Evolutionary conservation across 2,113 vertebrate genomes (phyloP), one percentile per base, ranked within the genome.

Genomic region (Pachyramphus minor): DNA sequence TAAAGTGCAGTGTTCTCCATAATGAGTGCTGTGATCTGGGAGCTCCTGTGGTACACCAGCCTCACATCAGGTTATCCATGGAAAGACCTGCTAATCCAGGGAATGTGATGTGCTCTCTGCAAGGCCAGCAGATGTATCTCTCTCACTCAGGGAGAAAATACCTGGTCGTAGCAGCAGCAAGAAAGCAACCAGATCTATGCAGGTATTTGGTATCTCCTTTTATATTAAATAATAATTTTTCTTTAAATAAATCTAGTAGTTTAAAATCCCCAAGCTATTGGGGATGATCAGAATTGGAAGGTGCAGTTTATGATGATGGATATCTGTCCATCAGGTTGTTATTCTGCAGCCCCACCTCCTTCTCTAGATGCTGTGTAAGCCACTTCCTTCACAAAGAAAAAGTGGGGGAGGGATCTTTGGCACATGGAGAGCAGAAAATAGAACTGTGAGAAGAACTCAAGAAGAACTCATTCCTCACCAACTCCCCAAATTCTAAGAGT

Each of bases 41-140:
- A 39, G 52, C 44, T 87, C 91, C 93, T 66, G 17, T 2, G 75
- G 87, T 95, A 96, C 66, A 2, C 66, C 42, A 67, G 62, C 56
- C 77, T 63, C 86, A 64, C 2, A 14, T 75, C 84, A 77, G 72
- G 56, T 82, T 94, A 89, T 86, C 93, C 80, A 68, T 3, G 8
- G 84, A 84, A 89, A 96, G 90, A 92, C 64, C 90, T 96, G 76
- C 92, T 96, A 90, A 97, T 94, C 90, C 92, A 45, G 75, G n/a
- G 81, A 67, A 80, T 90, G 71, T 5, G 9, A 77, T 55, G 82
- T 80, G 83, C 39, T 84, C 63, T 71, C 87, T 80, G 56, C 55
- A 64, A 71, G 80, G 76, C 73, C 86, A 64, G 82, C 52, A 88
- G 73, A 27, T 77, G 75, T 14, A 41, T 78, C 31, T 88, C 9